These are phyloP conservation scores for Semnopithecus entellus DNA, from an alignment of 2,113 vertebrate genomes.

Conservation along the genomic window DNA sequence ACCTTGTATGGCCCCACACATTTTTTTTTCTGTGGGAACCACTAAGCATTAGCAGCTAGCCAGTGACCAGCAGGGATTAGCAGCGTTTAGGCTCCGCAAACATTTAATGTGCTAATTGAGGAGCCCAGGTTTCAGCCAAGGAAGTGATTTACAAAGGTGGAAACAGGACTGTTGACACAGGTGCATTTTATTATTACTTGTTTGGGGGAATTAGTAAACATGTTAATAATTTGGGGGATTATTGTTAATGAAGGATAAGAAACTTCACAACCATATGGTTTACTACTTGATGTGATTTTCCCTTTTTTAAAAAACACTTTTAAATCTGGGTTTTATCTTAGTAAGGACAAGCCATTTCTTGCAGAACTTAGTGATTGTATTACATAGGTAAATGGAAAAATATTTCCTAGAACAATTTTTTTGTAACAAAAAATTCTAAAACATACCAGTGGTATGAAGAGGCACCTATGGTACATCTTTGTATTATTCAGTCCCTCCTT, in stretches of 20 bases:
- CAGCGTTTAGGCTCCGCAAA: conserved; percentile 31
- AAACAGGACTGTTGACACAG: conserved; percentile 38
- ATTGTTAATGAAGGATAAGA: conserved; percentile 49
- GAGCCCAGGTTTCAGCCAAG: not conserved
- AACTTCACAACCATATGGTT: conserved; percentile 37
- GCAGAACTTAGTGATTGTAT: not conserved
- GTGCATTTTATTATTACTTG: conserved; percentile 50
- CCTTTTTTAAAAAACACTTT: not conserved
- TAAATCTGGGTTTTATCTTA: conserved; percentile 30
- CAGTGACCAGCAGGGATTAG: not conserved
- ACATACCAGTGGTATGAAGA: not conserved
- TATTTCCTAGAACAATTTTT: not conserved
- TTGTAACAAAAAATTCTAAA: not conserved
- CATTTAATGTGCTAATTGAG: not conserved
- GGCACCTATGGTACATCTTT: not conserved
- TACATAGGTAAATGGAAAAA: not conserved
- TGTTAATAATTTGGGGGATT: conserved; percentile 53
- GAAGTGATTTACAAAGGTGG: not conserved
- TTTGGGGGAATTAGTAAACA: conserved; percentile 43
- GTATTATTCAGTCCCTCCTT: not conserved
- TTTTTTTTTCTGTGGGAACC: not conserved
- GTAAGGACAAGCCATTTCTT: conserved; percentile 24
- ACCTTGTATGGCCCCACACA: not conserved
- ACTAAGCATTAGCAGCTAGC: not conserved
- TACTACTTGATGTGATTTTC: conserved; percentile 38